Base-by-base conservation (phyloP, 1,140 invertebrate genomes). In the Ceratosolen solmsi region DNA sequence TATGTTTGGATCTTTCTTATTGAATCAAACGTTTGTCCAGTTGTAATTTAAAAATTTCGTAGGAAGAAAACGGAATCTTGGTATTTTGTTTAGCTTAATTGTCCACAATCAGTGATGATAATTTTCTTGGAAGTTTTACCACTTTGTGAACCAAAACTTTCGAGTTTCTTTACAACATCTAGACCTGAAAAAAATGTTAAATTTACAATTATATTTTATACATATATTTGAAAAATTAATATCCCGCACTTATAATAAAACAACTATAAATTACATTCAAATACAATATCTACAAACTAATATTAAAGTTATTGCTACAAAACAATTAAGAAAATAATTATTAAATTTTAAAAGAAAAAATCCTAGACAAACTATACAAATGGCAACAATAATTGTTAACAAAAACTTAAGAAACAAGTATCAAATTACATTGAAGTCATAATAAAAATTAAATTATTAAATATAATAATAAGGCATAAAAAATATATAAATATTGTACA, bases 101-200 rank as follows among this genome's bases (percentile, higher is more conserved):
- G 95, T 81, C 97, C 97, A 91, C 94, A 96, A 89, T 98, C 94
- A 75, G 94, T 92, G 83, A 99, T 94, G 65, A 93, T 90, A 87
- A 98, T 94, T 89, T 95, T 95, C 92, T 96, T 96, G 46, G 91
- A 93, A 80, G 97, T 95, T 90, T 97, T 97, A 83, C 97, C 97
- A 82, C 93, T 95, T 84, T 97, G 94, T 33, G 95, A 95, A 63
- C 97, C 97, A 79, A 93, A 93, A 49, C 92, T 93, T 92, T 98
- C 96, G 71, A 97, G 93, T 91, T 96, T 95, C 86, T 93, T 95
- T 0, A 97, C 95, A 82, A 97, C 93, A 87, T 97, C 96, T 94
- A 97, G 94, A 46, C 96, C 96, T 86, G 30, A 13, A 54, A 13
- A 60, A 75, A 56, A 56, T n/a, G n/a, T n/a, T n/a, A n/a, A n/a